These are phyloP conservation scores for Amazona finschi DNA, from an alignment of 2,797 vertebrate genomes.

Conservation along the genomic window DNA sequence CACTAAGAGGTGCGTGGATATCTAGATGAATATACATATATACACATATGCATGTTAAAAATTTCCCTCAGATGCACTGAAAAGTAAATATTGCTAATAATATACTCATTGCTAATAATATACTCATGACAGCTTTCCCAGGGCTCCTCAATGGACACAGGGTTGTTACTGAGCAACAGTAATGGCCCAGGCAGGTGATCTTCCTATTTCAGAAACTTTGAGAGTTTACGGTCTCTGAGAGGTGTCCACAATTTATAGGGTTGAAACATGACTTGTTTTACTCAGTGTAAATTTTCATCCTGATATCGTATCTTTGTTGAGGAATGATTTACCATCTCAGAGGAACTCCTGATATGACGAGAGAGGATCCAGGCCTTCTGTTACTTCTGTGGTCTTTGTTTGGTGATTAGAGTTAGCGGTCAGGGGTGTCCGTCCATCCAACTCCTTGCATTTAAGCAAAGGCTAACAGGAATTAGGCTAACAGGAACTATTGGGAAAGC, in stretches of 20 bases:
- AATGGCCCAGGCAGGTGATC: not conserved
- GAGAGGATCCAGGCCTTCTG: not conserved
- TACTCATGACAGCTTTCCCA: not conserved
- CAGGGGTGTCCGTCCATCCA: not conserved
- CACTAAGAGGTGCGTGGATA: not conserved
- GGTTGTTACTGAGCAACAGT: not conserved
- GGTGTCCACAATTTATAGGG: not conserved
- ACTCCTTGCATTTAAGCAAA: not conserved
- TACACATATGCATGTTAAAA: not conserved
- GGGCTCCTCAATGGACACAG: not conserved
- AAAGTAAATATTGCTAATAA: not conserved
- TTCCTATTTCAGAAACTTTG: not conserved
- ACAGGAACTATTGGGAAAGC: not conserved
- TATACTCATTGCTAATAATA: not conserved
- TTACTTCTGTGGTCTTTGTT: not conserved
- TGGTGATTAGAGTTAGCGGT: not conserved
- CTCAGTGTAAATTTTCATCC: not conserved
- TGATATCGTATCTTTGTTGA: not conserved
- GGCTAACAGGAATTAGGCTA: not conserved
- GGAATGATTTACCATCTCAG: not conserved
- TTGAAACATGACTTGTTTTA: not conserved
- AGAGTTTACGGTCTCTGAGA: not conserved
- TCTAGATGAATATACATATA: not conserved
- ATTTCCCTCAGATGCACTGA: not conserved
- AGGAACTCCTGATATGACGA: not conserved